Conservation (phyloP, 2,888 invertebrate genomes). For the Apotomis capreana region DNA sequence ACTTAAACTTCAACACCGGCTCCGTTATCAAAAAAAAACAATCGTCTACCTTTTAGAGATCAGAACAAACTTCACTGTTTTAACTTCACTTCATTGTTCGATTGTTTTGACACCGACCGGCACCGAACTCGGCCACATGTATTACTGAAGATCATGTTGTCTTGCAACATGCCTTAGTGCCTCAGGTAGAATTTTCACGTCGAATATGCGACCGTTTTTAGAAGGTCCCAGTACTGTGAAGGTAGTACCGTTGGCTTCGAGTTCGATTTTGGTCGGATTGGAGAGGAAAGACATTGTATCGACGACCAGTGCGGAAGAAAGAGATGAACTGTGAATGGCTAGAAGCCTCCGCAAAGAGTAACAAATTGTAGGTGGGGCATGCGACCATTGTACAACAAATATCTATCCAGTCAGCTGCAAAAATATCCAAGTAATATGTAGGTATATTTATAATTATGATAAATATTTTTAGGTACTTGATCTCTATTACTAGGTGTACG, state of each 20-base stretch:
- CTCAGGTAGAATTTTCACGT: slow-evolving; percentile 75
- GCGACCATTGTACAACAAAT: background rate
- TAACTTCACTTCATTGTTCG: slow-evolving; percentile 52
- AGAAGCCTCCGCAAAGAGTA: slow-evolving; percentile 58
- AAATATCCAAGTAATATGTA: no score
- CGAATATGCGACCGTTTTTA: slow-evolving; percentile 58
- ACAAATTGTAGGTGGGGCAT: slow-evolving; percentile 33
- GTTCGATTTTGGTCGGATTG: slow-evolving; percentile 36
- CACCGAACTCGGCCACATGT: slow-evolving; percentile 60
- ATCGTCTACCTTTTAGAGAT: slow-evolving; percentile 25
- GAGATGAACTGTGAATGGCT: slow-evolving; percentile 69
- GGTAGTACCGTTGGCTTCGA: slow-evolving; percentile 33
- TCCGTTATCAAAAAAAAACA: slow-evolving; percentile 13
- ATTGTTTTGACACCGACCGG: slow-evolving; percentile 47
- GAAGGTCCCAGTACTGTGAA: slow-evolving; percentile 45
- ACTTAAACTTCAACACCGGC: slow-evolving; percentile 21
- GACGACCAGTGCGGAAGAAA: slow-evolving; percentile 62
- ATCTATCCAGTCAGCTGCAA: background rate
- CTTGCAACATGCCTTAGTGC: slow-evolving; percentile 57
- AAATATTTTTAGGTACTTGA: no score
- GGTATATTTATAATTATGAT: no score
- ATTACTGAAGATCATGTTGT: slow-evolving; percentile 66
- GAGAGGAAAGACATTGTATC: slow-evolving; percentile 64
- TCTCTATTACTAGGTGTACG: no score
- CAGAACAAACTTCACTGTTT: slow-evolving; percentile 65